phyloP scores from a whole-genome alignment of 1,140 invertebrate genomes.

The Nilaparvata lugens region DNA sequence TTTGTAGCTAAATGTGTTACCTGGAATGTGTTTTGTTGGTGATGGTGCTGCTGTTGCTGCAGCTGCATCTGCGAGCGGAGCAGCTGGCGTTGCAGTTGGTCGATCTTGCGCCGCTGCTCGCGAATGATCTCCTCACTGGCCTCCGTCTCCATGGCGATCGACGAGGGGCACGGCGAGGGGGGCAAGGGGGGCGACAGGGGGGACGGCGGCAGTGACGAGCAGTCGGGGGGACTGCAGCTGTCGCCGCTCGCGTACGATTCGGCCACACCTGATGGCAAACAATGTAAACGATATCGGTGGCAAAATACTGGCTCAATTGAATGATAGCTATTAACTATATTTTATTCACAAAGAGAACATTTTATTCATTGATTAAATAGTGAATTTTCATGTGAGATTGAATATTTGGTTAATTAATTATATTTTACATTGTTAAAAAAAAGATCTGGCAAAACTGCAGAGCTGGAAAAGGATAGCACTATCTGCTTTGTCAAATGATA shows the following conservation, averaged over 20 bases:
- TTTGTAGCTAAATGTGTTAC: conserved; percentile 11
- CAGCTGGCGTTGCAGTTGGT: conserved; percentile 76
- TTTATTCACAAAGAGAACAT: too few relatives aligned
- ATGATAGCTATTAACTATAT: too few relatives aligned
- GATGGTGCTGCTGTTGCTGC: conserved; percentile 43
- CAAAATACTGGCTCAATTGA: too few relatives aligned
- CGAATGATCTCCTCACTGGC: conserved; percentile 60
- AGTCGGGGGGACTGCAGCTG: neutral
- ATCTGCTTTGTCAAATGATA: too few relatives aligned
- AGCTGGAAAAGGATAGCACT: too few relatives aligned
- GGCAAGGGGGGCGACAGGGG: neutral
- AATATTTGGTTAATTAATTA: too few relatives aligned
- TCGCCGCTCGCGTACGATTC: conserved; percentile 23
- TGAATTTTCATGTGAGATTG: too few relatives aligned
- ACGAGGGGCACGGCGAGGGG: conserved; percentile 11
- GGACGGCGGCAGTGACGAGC: neutral
- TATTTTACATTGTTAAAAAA: too few relatives aligned
- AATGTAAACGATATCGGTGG: too few relatives aligned
- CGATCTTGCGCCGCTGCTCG: conserved; percentile 78
- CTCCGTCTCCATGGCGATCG: conserved; percentile 17
- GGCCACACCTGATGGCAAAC: too few relatives aligned
- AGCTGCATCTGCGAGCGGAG: conserved; percentile 62
- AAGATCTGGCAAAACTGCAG: too few relatives aligned
- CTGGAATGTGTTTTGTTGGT: conserved; percentile 35
- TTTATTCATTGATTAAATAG: too few relatives aligned